These are phyloP conservation scores for Callyntrura sp. DNA, from an alignment of 2,888 invertebrate species.

Conservation along the genomic window DNA sequence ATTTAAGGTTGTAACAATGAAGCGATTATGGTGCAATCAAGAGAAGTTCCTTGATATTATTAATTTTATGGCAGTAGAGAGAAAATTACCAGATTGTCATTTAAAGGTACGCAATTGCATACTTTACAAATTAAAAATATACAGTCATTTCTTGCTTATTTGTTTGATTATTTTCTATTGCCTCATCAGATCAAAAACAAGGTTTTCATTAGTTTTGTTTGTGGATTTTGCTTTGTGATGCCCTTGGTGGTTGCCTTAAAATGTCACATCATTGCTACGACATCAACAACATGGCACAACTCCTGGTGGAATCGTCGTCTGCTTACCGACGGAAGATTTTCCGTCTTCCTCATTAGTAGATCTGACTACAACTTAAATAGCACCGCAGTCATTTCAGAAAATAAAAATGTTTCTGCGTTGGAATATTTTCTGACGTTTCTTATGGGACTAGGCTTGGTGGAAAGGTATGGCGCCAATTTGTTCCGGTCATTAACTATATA, in stretches of 20 bases:
- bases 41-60: slow-evolving; percentile 24
- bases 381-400: slow-evolving; percentile 2
- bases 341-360: slow-evolving; percentile 43
- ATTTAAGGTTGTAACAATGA: slow-evolving; percentile 55
- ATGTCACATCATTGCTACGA: slow-evolving; percentile 37
- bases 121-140: not conserved
- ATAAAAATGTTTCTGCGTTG: slow-evolving; percentile 11
- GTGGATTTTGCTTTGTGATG: slow-evolving; percentile 20
- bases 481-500: slow-evolving; percentile 13
- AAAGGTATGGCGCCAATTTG: slow-evolving; percentile 36
- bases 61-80: slow-evolving; percentile 31
- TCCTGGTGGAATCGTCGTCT: slow-evolving; percentile 53
- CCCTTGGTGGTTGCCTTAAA: slow-evolving; percentile 30
- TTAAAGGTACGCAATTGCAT: not conserved
- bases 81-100: slow-evolving; percentile 13
- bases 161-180: not conserved
- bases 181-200: slow-evolving; percentile 10
- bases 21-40: slow-evolving; percentile 62
- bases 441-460: slow-evolving; percentile 58
- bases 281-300: slow-evolving; percentile 39
- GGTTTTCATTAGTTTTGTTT: not conserved
- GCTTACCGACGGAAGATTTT: slow-evolving; percentile 45
- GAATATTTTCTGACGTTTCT: slow-evolving; percentile 21
- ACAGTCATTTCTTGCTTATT: not conserved
- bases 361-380: slow-evolving; percentile 33